Evolutionary conservation across 2,888 invertebrate genomes (phyloP), one percentile per base, ranked within the genome.

Genomic region (Prosopocoilus inquinatus): DNA sequence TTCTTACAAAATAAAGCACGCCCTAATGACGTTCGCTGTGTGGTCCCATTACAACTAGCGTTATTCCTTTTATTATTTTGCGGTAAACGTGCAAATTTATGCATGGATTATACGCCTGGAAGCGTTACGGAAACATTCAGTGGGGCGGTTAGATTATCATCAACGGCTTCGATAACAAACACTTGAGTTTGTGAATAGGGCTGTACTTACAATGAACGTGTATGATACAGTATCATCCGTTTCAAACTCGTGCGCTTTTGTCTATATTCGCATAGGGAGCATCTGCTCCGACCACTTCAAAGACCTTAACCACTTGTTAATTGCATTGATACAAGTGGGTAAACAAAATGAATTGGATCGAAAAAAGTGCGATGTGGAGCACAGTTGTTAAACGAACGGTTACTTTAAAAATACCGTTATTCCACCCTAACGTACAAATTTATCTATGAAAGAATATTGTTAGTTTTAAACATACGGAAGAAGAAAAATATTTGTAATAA

Each of bases 161-260:
- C 47, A 57, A 55, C 54, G 47, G 55, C 58, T 55, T 46, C 58
- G 43, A 44, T 39, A 50, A 50, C 58, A 53, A 54, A 52, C 55
- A 55, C 58, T 58, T 53, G 49, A 58, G 45, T 46, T n/a, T 49
- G 48, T 58, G 51, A 58, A 58, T 58, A 39, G 20, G 20, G 55
- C 49, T 55, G 55, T 52, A 55, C 52, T 55, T 55, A 58, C 58
- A 58, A 52, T 52, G 53, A 45, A 58, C 49, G 41, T 52, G 55
- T 54, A 58, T 55, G 20, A 28, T 28, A 28, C 20, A 28, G 20
- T 28, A 53, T 46, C 55, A 58, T 58, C 58, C 58, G 55, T 58
- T 58, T 46, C 58, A 55, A 28, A 39, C 47, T 48, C 58, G 54
- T 54, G 58, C 52, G 54, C 50, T 58, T 43, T 47, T 53, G 53